Conservation (phyloP, 2,888 invertebrate genomes). For the Amorpha juglandis region DNA sequence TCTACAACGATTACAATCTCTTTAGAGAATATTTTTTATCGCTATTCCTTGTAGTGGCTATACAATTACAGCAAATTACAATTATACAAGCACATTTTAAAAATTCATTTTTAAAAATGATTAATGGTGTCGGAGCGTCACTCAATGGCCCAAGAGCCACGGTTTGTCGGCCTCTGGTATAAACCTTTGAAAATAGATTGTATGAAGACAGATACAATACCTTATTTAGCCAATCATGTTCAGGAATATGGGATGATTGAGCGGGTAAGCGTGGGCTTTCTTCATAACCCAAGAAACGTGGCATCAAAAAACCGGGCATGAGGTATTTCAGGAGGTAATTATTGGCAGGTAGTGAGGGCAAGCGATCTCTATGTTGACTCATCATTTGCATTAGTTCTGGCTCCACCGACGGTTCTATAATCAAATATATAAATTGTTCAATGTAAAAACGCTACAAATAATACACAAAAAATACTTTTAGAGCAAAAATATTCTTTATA, state of each 20-base stretch:
- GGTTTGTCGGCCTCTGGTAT: neutral
- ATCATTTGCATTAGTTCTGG: conserved; percentile 35
- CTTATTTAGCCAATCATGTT: conserved; percentile 56
- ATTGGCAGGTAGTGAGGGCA: conserved; percentile 23
- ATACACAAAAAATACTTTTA: too few relatives aligned
- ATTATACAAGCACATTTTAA: too few relatives aligned
- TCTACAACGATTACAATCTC: too few relatives aligned
- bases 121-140: too few relatives aligned
- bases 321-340: conserved; percentile 44
- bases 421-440: neutral
- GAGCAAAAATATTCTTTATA: too few relatives aligned
- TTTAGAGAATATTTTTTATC: too few relatives aligned
- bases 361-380: neutral
- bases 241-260: conserved; percentile 32
- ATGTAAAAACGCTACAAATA: too few relatives aligned
- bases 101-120: too few relatives aligned
- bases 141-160: too few relatives aligned
- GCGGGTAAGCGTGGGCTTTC: conserved; percentile 39
- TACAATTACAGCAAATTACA: too few relatives aligned
- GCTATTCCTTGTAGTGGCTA: too few relatives aligned
- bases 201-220: conserved; percentile 33
- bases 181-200: too few relatives aligned
- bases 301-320: conserved; percentile 49
- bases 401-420: conserved; percentile 39
- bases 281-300: conserved; percentile 45